phyloP scores from a whole-genome alignment of 2,113 vertebrate species.

The Phainopepla nitens region DNA sequence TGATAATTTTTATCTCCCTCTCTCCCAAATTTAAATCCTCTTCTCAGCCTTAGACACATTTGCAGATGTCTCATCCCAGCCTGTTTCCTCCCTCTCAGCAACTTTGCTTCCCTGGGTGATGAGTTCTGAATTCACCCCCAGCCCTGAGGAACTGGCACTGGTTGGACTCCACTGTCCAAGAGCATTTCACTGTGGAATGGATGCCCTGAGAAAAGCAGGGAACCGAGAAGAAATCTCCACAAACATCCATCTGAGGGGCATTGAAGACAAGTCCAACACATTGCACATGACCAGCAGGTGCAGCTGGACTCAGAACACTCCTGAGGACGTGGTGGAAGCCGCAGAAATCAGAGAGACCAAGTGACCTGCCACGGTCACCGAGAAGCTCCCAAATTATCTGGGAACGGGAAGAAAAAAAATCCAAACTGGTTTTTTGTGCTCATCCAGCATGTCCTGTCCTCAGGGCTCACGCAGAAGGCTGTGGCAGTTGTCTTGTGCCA shows the following conservation, averaged over 20 bases:
- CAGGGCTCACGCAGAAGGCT: not conserved
- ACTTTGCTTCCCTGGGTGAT: not conserved
- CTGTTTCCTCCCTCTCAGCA: not conserved
- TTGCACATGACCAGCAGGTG: not conserved
- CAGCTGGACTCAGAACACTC: not conserved
- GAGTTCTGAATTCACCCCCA: not conserved
- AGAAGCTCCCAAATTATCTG: not conserved
- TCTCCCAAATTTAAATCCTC: not conserved
- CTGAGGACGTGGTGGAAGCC: not conserved
- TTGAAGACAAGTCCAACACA: not conserved
- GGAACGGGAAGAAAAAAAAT: not conserved
- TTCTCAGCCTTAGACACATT: not conserved
- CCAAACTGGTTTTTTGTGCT: not conserved
- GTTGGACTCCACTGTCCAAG: not conserved
- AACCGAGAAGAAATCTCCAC: not conserved
- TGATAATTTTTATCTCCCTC: not conserved
- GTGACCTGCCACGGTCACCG: not conserved
- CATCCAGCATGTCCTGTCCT: not conserved
- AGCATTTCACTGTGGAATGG: not conserved
- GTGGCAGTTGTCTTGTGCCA: not conserved
- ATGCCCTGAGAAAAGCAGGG: not conserved
- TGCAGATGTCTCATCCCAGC: not conserved
- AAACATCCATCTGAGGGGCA: not conserved
- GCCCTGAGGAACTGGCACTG: not conserved
- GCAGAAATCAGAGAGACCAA: not conserved